Percentiles rank a stretch among this genome's conserved stretches.
Evolutionary conservation across 1,140 invertebrate genomes (phyloP).

Genomic region (Drosophila kikkawai): DNA sequence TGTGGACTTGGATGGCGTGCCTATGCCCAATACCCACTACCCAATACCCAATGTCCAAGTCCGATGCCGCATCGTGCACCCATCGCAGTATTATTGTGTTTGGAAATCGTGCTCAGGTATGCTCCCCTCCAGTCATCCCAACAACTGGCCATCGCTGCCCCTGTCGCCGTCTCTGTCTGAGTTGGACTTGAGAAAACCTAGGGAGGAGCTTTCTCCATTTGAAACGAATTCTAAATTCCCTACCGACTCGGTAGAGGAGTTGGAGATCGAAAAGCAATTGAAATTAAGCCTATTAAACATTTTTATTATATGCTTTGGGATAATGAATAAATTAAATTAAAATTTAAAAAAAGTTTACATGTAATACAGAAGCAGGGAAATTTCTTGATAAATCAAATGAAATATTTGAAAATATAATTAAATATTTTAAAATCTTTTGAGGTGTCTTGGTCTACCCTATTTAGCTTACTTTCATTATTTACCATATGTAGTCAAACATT

Average conservation of each 20-base stretch:
- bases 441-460: background rate
- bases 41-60: constrained; percentile 16
- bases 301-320: too few relatives aligned
- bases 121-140: constrained; percentile 11
- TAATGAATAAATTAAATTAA: too few relatives aligned
- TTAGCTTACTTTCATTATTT: background rate
- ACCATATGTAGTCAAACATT: background rate
- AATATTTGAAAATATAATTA: background rate
- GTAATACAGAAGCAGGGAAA: background rate
- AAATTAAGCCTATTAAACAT: too few relatives aligned
- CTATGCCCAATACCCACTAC: constrained; percentile 1
- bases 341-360: background rate
- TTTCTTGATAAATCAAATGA: background rate
- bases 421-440: background rate
- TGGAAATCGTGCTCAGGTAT: constrained; percentile 76
- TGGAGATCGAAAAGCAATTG: background rate
- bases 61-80: constrained; percentile 60
- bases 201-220: constrained; percentile 51
- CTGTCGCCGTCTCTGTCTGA: constrained; percentile 2
- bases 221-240: constrained; percentile 39
- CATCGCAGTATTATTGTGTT: constrained; percentile 82
- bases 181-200: constrained; percentile 60
- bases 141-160: background rate
- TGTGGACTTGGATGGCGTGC: constrained; percentile 23
- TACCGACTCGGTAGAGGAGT: background rate